Evolutionary conservation across 2,797 vertebrate genomes (phyloP), one percentile per base, ranked within the genome.

Genomic region (Gymnocypris eckloni): DNA sequence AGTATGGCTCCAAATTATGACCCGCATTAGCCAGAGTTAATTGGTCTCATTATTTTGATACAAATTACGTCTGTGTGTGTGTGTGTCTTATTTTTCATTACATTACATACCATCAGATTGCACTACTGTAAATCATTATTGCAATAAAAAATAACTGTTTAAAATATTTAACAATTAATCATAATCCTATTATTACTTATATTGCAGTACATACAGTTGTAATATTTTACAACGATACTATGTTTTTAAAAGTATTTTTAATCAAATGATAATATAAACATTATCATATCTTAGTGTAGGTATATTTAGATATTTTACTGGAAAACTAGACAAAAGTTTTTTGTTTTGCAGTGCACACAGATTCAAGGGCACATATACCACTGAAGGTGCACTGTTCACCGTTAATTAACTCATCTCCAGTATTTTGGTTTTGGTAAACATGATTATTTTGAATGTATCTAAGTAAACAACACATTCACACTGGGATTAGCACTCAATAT

Each of bases 341-440:
- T 37, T 67, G 20, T 79, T 28, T n/a, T 69, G 33, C 11, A 15
- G 28, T 52, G 7, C 9, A 54, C 45, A 20, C 73, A 83, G 59
- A 73, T 86, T 79, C 67, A 67, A 83, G 50, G 50, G 16, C 50
- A 75, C 69, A 72, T 41, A 37, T 75, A 69, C 48, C 67, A 18
- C 56, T 28, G n/a, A 59, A 39, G 3, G 41, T 22, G n/a, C 13
- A 11, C 4, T 28, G 50, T 71, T 52, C 50, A 43, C 5, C 9
- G 15, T 72, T 72, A 82, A 59, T 59, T 45, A 72, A 59, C 69
- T 43, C 39, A 61, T 82, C 43, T 45, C n/a, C 54, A 50, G 25
- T 79, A 64, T 71, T 28, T 72, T 56, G 43, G 37, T 72, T 73
- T 28, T n/a, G 54, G 54, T 82, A 82, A 82, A 82, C 43, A 75